phyloP scores from a whole-genome alignment of 2,888 invertebrate species.

The Eupithecia subfuscata region DNA sequence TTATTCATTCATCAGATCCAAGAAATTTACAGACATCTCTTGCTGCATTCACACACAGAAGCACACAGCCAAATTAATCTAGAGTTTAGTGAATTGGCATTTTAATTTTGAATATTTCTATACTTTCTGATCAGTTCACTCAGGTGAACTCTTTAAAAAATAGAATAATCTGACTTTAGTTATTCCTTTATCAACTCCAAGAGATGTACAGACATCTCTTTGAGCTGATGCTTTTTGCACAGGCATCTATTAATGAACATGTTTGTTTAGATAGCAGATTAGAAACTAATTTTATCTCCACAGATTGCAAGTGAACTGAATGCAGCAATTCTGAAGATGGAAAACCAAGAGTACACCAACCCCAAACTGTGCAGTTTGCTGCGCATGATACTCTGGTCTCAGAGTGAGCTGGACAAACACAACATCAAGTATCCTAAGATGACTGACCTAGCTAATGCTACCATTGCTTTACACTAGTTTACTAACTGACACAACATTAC shows the following conservation, averaged over 20 bases:
- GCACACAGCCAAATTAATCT: too few relatives aligned
- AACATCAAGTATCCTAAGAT: constrained; percentile 98
- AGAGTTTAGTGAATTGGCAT: too few relatives aligned
- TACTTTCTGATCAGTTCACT: too few relatives aligned
- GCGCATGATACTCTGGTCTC: constrained; percentile 97
- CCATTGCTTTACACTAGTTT: constrained; percentile 85
- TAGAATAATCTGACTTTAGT: too few relatives aligned
- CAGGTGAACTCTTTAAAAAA: too few relatives aligned
- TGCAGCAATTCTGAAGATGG: constrained; percentile 97
- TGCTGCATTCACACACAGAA: too few relatives aligned
- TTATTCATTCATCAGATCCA: too few relatives aligned
- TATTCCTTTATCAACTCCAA: too few relatives aligned
- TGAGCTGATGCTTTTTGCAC: too few relatives aligned
- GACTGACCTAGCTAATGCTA: constrained; percentile 94
- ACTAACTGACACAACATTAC: neutral
- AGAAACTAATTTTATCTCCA: constrained; percentile 11
- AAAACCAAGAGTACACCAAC: constrained; percentile 95
- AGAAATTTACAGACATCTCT: too few relatives aligned
- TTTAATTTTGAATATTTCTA: too few relatives aligned
- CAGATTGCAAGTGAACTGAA: constrained; percentile 98
- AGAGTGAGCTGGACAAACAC: constrained; percentile 96
- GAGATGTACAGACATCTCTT: too few relatives aligned
- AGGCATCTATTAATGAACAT: neutral
- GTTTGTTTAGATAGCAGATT: neutral
- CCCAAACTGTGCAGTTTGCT: constrained; percentile 96